Evolutionary conservation across 2,797 vertebrate genomes (phyloP).

Genomic region (Megaceryle alcyon): DNA sequence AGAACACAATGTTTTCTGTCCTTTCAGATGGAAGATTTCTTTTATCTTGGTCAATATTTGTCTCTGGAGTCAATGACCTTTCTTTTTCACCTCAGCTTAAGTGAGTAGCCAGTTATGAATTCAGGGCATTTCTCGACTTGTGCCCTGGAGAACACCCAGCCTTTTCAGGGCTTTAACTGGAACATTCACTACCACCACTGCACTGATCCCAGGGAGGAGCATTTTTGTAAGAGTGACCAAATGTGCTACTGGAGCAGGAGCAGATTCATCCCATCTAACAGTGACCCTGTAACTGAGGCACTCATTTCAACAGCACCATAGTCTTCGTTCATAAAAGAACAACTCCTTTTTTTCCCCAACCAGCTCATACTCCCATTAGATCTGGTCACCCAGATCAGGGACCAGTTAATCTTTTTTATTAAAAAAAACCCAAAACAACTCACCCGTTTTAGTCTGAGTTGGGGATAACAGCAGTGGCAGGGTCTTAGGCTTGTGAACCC

Average conservation of each 20-base stretch:
- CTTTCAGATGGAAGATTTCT: constrained; percentile 51
- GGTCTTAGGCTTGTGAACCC: neutral
- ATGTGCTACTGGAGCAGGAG: neutral
- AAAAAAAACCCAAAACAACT: neutral
- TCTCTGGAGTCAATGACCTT: constrained; percentile 36
- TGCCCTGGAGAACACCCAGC: neutral
- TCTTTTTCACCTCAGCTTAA: constrained; percentile 34
- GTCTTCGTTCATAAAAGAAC: neutral
- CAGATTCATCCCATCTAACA: neutral
- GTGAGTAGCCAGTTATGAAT: neutral
- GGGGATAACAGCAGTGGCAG: neutral
- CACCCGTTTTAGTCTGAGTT: neutral
- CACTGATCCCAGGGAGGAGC: neutral
- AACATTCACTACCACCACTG: neutral
- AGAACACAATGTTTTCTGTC: constrained; percentile 59
- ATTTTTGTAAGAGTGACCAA: neutral
- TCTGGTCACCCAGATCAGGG: neutral
- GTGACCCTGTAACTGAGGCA: neutral
- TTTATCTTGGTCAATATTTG: constrained; percentile 60
- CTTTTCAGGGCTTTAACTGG: neutral
- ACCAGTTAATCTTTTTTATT: neutral
- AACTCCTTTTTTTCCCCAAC: neutral
- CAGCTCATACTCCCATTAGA: neutral
- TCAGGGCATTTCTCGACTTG: neutral
- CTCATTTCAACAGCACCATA: neutral